Percentiles rank a stretch among this genome's conserved stretches.
phyloP scores from a whole-genome alignment of 2,888 invertebrate species.

The Ellobium chinense region DNA sequence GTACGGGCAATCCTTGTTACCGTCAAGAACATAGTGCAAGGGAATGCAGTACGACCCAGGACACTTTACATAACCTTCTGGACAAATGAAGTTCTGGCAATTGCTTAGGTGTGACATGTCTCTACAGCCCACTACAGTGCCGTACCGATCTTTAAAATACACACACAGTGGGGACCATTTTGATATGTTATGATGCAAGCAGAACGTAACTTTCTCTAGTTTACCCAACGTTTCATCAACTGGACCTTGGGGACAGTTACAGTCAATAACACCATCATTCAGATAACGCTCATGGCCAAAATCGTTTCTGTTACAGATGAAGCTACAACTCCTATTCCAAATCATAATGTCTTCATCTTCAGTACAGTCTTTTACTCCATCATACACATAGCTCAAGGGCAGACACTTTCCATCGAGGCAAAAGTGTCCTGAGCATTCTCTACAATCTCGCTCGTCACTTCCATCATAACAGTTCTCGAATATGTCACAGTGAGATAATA shows the following conservation, averaged over 20 bases:
- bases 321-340: too few relatives aligned
- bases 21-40: neutral
- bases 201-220: constrained; percentile 10
- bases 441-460: too few relatives aligned
- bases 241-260: constrained; percentile 35
- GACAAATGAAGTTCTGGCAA: neutral
- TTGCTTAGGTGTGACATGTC: neutral
- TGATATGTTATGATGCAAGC: neutral
- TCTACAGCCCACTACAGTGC: neutral
- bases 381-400: too few relatives aligned
- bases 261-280: constrained; percentile 9
- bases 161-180: constrained; percentile 32
- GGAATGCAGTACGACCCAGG: constrained; percentile 4
- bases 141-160: neutral
- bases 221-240: constrained; percentile 27
- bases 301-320: constrained; percentile 29
- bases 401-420: too few relatives aligned
- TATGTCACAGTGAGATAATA: too few relatives aligned
- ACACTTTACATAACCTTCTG: constrained; percentile 9
- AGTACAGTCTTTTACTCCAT: too few relatives aligned
- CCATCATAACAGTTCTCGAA: too few relatives aligned
- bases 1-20: neutral
- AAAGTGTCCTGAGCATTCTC: too few relatives aligned
- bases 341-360: too few relatives aligned
- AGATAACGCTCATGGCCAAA: constrained; percentile 4